Evolutionary conservation across 2,888 invertebrate species (phyloP).

Genomic region (Cephus nigrinus): DNA sequence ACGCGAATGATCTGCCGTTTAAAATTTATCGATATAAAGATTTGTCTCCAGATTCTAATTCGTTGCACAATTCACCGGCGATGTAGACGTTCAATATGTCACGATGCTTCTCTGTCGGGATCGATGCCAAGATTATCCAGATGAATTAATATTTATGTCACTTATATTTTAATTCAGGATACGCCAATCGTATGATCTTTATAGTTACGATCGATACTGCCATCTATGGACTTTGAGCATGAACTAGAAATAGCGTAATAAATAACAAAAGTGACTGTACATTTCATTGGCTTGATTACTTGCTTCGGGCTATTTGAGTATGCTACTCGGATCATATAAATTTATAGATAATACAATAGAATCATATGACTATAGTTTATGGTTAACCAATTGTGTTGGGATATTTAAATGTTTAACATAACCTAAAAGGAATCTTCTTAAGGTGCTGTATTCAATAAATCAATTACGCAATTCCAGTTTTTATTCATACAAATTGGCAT

Average conservation of each 20-base stretch:
- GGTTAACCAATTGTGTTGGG: background rate
- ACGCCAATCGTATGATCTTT: background rate
- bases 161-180: background rate
- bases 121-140: background rate
- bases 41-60: background rate
- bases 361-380: background rate
- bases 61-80: background rate
- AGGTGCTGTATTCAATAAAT: background rate
- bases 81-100: background rate
- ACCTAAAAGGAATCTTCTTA: background rate
- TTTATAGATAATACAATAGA: background rate
- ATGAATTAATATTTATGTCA: background rate
- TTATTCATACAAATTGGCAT: background rate
- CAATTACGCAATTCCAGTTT: background rate
- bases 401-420: background rate
- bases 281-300: background rate
- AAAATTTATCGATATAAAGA: background rate
- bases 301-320: background rate
- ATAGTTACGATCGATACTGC: background rate
- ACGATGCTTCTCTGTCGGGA: background rate
- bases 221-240: background rate
- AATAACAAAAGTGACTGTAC: background rate
- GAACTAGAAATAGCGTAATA: background rate
- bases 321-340: background rate
- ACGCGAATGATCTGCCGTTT: background rate